These are phyloP conservation scores for Dromiciops gliroides DNA, from an alignment of 2,113 vertebrate species.

Conservation along the genomic window DNA sequence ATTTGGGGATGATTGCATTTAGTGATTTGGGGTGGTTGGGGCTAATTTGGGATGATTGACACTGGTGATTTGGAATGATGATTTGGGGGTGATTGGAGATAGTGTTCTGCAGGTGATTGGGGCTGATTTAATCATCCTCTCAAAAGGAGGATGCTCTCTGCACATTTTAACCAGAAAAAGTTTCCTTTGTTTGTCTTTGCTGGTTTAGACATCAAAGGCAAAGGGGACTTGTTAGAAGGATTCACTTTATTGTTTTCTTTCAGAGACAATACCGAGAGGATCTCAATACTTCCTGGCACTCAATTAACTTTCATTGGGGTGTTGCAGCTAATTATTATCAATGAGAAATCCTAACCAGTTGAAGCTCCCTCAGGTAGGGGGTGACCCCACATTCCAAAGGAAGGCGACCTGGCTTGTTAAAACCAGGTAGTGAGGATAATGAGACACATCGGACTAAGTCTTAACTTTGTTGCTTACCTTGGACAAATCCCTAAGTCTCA, in stretches of 20 bases:
- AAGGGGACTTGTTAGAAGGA: not conserved
- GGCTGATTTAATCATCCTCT: not conserved
- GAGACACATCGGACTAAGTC: not conserved
- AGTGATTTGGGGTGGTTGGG: not conserved
- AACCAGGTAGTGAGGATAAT: not conserved
- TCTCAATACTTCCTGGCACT: not conserved
- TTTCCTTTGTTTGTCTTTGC: not conserved
- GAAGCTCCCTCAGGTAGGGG: not conserved
- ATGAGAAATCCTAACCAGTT: not conserved
- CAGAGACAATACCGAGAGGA: not conserved
- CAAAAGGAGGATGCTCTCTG: not conserved
- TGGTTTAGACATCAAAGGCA: not conserved
- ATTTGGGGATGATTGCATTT: not conserved
- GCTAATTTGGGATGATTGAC: not conserved
- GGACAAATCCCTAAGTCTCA: not conserved
- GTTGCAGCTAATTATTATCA: not conserved
- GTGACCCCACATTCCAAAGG: not conserved
- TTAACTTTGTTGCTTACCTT: not conserved
- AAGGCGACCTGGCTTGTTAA: not conserved
- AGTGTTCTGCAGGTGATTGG: not conserved
- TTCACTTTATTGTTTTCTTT: not conserved
- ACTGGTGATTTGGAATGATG: not conserved
- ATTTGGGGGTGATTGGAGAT: not conserved
- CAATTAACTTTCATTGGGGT: not conserved
- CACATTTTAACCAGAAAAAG: not conserved